Base-by-base conservation (phyloP, 2,888 invertebrate genomes). In the Dicyrtomina minuta region DNA sequence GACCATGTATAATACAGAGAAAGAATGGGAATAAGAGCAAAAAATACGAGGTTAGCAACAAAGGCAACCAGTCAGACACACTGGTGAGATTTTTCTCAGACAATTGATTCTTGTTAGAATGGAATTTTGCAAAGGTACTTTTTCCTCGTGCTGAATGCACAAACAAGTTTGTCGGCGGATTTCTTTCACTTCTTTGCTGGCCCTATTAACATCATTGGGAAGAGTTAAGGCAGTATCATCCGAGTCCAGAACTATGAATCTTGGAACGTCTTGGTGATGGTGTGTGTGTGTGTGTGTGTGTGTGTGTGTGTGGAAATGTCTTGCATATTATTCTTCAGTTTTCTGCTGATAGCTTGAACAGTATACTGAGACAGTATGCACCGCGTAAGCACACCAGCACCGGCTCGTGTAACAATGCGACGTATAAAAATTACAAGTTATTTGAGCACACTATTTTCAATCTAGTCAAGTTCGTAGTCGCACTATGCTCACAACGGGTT, bases 81-180 rank as follows among this genome's bases (percentile, higher is more conserved):
- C 51, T 39, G 53, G 51, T 33, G 41, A 41, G 64, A 65, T 53
- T 65, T 65, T 65, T n/a, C 64, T 65, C 64, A 53, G 53, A 62
- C 64, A 65, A 65, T 65, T 65, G 64, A 65, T 65, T 65, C 64
- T 65, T 65, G 64, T 65, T 65, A 65, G 64, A 65, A 65, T 65
- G 51, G 55, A 53, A 65, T 62, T 62, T 62, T 51, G 62, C 62
- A 65, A 65, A 65, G 64, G 55, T 65, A 53, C 55, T 65, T 53
- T 41, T 26, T 12, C 26, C 33, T 41, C 33, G 15, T 53, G 64
- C 64, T 65, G 64, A 53, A 65, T 65, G 24, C 62, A 62, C 62
- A 62, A 62, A 62, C 62, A 62, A 65, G 39, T 65, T 65, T 65
- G 39, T 43, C 53, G 56, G 53, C 24, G 53, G 56, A 56, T 56